These are phyloP conservation scores for Harpalus rubripes DNA, from an alignment of 2,888 invertebrate genomes.

Conservation along the genomic window DNA sequence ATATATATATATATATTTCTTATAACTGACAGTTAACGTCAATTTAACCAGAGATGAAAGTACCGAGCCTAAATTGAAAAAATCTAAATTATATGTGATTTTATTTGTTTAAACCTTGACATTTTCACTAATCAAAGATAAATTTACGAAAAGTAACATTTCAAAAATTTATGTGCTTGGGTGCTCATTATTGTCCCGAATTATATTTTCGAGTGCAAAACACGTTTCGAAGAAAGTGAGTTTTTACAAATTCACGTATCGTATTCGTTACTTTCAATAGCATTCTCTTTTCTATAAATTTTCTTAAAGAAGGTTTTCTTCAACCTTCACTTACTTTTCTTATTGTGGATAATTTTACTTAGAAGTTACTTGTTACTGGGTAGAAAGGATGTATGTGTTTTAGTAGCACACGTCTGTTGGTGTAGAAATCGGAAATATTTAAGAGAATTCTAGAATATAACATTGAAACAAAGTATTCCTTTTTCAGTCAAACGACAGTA, in stretches of 20 bases:
- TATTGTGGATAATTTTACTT: slow-evolving; percentile 18
- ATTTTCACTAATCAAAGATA: background rate
- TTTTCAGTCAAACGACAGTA: background rate
- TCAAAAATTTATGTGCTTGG: slow-evolving; percentile 14
- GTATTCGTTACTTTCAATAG: slow-evolving; percentile 40
- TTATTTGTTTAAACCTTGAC: background rate
- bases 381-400: slow-evolving; percentile 6
- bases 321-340: slow-evolving; percentile 53
- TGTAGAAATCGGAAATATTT: slow-evolving; percentile 15
- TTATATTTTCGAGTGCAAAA: background rate
- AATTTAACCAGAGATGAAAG: no score
- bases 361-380: background rate
- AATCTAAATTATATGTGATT: background rate
- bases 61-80: no score
- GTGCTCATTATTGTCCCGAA: slow-evolving; percentile 31
- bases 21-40: no score
- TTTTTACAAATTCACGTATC: slow-evolving; percentile 30
- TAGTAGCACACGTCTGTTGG: slow-evolving; percentile 19
- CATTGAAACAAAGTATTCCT: background rate
- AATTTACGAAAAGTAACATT: background rate
- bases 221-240: slow-evolving; percentile 30
- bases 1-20: no score
- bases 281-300: slow-evolving; percentile 47
- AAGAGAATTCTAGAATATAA: background rate
- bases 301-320: slow-evolving; percentile 31